Percentiles rank a stretch among this genome's conserved stretches.
phyloP scores from a whole-genome alignment of 2,888 invertebrate genomes.

The Plebejus argus region DNA sequence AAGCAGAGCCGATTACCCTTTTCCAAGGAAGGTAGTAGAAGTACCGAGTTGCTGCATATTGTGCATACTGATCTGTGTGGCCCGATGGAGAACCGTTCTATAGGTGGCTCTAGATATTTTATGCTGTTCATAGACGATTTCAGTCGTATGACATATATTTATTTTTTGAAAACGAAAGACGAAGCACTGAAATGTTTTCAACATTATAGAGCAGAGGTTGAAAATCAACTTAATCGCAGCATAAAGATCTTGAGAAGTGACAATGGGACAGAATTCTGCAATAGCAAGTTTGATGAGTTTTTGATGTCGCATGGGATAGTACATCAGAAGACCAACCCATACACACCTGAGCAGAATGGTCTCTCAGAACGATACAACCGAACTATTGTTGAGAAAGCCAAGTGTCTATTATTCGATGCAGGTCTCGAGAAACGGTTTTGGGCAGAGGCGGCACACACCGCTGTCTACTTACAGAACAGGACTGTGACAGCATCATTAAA shows the following conservation, averaged over 20 bases:
- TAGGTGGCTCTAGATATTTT: constrained; percentile 29
- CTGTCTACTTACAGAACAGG: constrained; percentile 36
- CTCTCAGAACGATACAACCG: constrained; percentile 42
- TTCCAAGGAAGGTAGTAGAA: constrained; percentile 29
- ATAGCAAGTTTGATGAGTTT: constrained; percentile 17
- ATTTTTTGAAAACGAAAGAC: constrained; percentile 27
- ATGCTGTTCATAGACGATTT: constrained; percentile 25
- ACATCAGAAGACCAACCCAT: constrained; percentile 38
- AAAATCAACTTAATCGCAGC: constrained; percentile 32
- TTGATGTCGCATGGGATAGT: constrained; percentile 35
- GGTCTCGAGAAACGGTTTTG: constrained; percentile 31
- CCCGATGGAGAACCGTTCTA: constrained; percentile 23
- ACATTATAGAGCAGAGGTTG: constrained; percentile 23
- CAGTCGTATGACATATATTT: constrained; percentile 29
- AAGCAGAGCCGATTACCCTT: constrained; percentile 30
- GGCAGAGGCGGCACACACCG: constrained; percentile 33
- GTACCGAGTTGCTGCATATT: constrained; percentile 22
- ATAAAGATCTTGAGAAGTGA: constrained; percentile 31
- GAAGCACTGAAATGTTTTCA: constrained; percentile 26
- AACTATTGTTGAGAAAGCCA: constrained; percentile 41
- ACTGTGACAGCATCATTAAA: not conserved
- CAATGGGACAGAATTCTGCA: constrained; percentile 28
- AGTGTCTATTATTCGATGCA: constrained; percentile 37
- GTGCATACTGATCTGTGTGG: constrained; percentile 29
- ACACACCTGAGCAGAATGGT: constrained; percentile 43